Base-by-base conservation (phyloP, 2,888 invertebrate species). In the Stegana nigrithorax region DNA sequence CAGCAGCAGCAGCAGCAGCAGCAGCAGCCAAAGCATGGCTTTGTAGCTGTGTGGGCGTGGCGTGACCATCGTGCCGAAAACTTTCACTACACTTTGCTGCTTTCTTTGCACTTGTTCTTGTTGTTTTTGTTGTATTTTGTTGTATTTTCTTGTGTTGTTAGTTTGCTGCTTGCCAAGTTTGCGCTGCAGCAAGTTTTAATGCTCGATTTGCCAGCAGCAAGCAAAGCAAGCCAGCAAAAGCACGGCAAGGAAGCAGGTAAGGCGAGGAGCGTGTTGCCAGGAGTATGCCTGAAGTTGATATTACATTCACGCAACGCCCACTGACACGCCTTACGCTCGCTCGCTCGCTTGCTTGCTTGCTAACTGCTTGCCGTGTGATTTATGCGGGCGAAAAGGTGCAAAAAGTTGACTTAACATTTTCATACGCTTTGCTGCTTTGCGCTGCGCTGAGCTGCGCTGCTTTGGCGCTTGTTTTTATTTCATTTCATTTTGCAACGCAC, bases 261-360 rank as follows among this genome's bases (percentile, higher is more conserved):
- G 32, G 32, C 32, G 32, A 3, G 32, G 32, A 1, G 32, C 10
- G 4, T 3, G 32, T 78, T 75, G 72, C 74, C 71, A 72, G 63
- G 63, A 62, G n/a, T n/a, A 63, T 70, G 76, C 76, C 78, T 78
- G 75, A 77, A 74, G 73, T 75, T 75, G 75, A 78, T 75, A 75
- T 75, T 78, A 75, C 76, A 74, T 76, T 78, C 67, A 14, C 3
- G 5, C 19, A 44, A 14, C 56, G 65, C 66, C 68, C 60, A 56
- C 19, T 12, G 64, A 61, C 71, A 73, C 69, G 69, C 73, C 73
- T 69, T 68, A 62, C 57, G 23, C 55, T 27, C 39, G 12, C n/a
- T 42, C 45, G 17, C n/a, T 23, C n/a, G 19, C 21, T 19, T n/a
- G 21, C 45, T 6, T 19, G 45, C 6, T 23, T 12, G 21, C 45